Evolutionary conservation across 2,113 vertebrate species (phyloP).

Genomic region (Takifugu bimaculatus): DNA sequence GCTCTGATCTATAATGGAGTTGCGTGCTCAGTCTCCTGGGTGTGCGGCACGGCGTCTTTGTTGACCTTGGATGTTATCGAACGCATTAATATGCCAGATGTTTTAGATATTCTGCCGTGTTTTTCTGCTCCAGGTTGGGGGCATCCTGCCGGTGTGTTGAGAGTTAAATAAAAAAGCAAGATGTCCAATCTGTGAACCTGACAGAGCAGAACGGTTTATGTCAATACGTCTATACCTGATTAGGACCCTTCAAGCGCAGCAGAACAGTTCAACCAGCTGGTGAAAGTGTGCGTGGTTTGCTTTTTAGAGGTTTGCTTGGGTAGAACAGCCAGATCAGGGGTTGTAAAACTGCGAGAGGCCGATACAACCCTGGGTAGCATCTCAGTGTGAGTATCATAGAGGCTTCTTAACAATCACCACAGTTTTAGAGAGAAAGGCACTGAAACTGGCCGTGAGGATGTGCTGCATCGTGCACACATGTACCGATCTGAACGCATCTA

Average conservation of each 20-base stretch:
- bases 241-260: slow-evolving; percentile 56
- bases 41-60: not conserved
- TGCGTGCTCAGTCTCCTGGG: slow-evolving; percentile 17
- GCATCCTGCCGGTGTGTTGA: slow-evolving; percentile 9
- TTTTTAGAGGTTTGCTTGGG: no score
- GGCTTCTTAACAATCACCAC: no score
- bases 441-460: not conserved
- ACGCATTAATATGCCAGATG: not conserved
- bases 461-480: not conserved
- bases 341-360: no score
- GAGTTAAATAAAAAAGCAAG: slow-evolving; percentile 33
- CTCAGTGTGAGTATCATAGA: no score
- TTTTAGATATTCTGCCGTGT: not conserved
- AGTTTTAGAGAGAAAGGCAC: no score
- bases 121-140: not conserved
- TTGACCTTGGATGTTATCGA: slow-evolving; percentile 1
- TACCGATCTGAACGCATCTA: not conserved
- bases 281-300: no score
- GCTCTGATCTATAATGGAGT: slow-evolving; percentile 18
- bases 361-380: no score
- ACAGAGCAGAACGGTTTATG: slow-evolving; percentile 29
- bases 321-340: no score
- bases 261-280: not conserved
- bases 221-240: slow-evolving; percentile 35
- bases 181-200: slow-evolving; percentile 34